Conservation (phyloP, 1,140 invertebrate genomes). For the Latrodectus geometricus region DNA sequence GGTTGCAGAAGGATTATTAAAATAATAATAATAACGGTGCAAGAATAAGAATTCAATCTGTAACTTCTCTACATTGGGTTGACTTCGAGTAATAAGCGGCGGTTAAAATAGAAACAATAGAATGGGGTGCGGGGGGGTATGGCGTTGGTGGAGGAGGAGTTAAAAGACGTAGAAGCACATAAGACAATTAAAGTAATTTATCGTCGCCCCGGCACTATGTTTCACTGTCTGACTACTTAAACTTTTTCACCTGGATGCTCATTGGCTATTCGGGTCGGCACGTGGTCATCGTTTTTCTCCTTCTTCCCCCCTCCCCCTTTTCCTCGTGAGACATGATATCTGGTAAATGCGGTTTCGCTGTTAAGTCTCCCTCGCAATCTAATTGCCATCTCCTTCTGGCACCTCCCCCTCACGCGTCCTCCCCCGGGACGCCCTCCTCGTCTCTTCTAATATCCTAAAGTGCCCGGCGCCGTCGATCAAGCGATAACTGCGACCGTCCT, state of each 20-base stretch:
- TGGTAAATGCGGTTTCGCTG: conserved; percentile 47
- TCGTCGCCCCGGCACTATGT: conserved; percentile 23
- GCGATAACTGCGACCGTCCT: not conserved
- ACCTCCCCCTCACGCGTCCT: not conserved
- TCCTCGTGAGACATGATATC: conserved; percentile 36
- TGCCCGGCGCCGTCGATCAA: conserved; percentile 5
- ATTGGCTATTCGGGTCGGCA: conserved; percentile 44
- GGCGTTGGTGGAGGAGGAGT: not conserved
- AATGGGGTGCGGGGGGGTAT: not conserved
- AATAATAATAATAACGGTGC: not conserved
- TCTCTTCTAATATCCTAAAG: conserved; percentile 19
- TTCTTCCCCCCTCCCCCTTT: not conserved
- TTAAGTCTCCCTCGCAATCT: conserved; percentile 44
- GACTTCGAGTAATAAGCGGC: conserved; percentile 1
- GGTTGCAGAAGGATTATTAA: not conserved
- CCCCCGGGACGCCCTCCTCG: not conserved
- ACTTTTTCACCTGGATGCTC: conserved; percentile 47
- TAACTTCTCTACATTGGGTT: not conserved
- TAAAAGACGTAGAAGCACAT: not conserved
- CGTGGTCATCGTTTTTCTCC: conserved; percentile 42
- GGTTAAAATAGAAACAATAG: conserved; percentile 23
- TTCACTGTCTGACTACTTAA: conserved; percentile 46
- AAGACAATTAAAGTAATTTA: conserved; percentile 52
- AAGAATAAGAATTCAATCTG: conserved; percentile 38
- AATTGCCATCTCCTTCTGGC: conserved; percentile 32